Evolutionary conservation across 2,113 vertebrate species (phyloP), one percentile per base, ranked within the genome.

Genomic region (Mustelus asterias): DNA sequence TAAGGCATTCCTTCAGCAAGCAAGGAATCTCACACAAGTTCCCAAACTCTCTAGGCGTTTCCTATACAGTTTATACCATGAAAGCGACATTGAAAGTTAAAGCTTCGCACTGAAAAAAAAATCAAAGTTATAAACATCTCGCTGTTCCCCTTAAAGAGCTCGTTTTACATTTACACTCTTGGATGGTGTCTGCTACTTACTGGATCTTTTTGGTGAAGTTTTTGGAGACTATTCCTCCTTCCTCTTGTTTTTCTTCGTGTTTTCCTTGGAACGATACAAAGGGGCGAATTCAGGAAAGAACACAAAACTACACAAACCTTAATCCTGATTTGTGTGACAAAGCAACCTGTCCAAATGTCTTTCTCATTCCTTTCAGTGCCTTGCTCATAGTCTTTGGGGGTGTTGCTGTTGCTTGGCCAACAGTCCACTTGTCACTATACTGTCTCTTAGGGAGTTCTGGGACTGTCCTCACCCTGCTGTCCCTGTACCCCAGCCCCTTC

Each of bases 171-270:
- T 37, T 65, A n/a, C n/a, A n/a, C n/a, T n/a, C n/a, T 24, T 95
- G 24, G 44, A 92, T n/a, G 18, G 18, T 48, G 80, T 22, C n/a
- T n/a, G 96, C 86, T 96, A 99, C 99, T 98, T 97, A 99, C 99
- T 99, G 99, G 97, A 99, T 99, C 98, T 99, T 99, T 98, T 99
- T 99, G 94, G 99, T 99, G 98, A 99, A 99, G 97, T 99, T 99
- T 98, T 99, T 99, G 96, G 99, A 99, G 96, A 99, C 98, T 0
- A 99, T 99, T 58, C 99, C 98, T 10, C 99, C 99, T 97, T 99
- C 99, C 33, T 98, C 98, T 96, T 99, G 99, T 96, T 99, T 99
- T 97, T 99, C 99, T 97, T 99, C 99, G 0, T 99, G 99, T 97
- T 99, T 99, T 96, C 99, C 99, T 98, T 16, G 96, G 96, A 96